Base-by-base conservation (phyloP, 2,888 invertebrate species). In the Acanthosepion lycidas region DNA sequence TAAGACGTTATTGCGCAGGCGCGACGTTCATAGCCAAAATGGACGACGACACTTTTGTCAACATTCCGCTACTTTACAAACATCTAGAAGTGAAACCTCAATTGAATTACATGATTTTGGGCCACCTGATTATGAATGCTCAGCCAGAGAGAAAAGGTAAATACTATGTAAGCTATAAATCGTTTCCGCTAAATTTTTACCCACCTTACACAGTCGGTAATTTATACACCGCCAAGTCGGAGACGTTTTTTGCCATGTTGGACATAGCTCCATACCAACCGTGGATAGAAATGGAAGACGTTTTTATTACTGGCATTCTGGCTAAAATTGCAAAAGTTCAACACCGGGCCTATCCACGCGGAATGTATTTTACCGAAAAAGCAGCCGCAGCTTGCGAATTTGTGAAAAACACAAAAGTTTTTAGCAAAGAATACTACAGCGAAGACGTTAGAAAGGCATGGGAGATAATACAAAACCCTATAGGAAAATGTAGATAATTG, bases 221-320 rank as follows among this genome's bases (percentile, higher is more conserved):
- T 95, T 96, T 96, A 9, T 96, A 97, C 18, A 78, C 33, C 91
- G 95, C 97, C 3, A 98, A 98, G 0, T 98, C 98, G 94, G 55
- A 59, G 49, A 53, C 55, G 33, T 53, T 42, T 23, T 55, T 33
- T 18, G 23, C 55, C 9, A 33, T 59, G 20, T 8, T 59, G 48
- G 94, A 55, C 94, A 59, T 94, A 55, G 53, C 94, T 5, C 53
- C 33, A 2, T 15, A 28, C 6, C 53, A 28, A 12, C 48, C 92
- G 3, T 0, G 28, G 28, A 42, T 94, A 26, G 33, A 33, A n/a
- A 94, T 94, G 94, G 94, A 94, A n/a, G 94, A 94, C 55, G 94
- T 94, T 33, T 94, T 9, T 53, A 55, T 94, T 15, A 94, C 94
- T 9, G 94, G 94, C 23, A 94, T 94, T 42, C 94, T 94, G 23